phyloP scores from a whole-genome alignment of 2,888 invertebrate species.

The Adelognathus sp. region DNA sequence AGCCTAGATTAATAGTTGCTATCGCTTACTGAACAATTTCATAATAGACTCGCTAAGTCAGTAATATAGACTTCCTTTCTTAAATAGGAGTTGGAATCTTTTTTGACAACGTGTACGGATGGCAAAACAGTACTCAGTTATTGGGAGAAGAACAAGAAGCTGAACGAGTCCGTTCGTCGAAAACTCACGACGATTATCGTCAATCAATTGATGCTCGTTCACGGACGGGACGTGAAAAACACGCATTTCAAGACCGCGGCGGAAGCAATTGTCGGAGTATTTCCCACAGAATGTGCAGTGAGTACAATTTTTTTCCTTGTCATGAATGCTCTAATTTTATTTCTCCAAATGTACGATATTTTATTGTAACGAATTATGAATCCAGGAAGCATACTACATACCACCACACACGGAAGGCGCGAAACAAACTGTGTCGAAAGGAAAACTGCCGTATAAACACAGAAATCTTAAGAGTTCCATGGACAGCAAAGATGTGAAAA shows the following conservation, averaged over 20 bases:
- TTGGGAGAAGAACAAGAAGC: slow-evolving; percentile 17
- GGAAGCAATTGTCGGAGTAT: not conserved
- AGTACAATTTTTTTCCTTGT: not conserved
- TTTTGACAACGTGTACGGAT: slow-evolving; percentile 4
- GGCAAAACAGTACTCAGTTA: slow-evolving; percentile 4
- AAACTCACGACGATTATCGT: slow-evolving; percentile 20
- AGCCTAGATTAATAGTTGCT: too few species aligned
- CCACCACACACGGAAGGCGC: slow-evolving; percentile 29
- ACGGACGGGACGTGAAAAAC: not conserved
- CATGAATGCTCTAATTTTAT: not conserved
- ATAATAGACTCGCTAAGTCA: too few species aligned
- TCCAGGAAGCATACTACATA: slow-evolving; percentile 33
- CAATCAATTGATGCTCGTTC: not conserved
- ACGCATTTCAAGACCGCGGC: not conserved
- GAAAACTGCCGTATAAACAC: slow-evolving; percentile 39
- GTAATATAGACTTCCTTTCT: not conserved
- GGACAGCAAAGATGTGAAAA: not conserved
- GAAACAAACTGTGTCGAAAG: slow-evolving; percentile 20
- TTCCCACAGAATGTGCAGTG: not conserved
- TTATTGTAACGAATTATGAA: not conserved
- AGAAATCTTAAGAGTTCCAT: slow-evolving; percentile 11
- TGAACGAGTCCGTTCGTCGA: slow-evolving; percentile 8
- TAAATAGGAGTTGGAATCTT: slow-evolving; percentile 7
- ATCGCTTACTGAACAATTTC: too few species aligned
- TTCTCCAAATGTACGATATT: not conserved